phyloP scores from a whole-genome alignment of 30 jellyfish, hydroid and myxozoan genomes.

The Chrysaora quinquecirrha region DNA sequence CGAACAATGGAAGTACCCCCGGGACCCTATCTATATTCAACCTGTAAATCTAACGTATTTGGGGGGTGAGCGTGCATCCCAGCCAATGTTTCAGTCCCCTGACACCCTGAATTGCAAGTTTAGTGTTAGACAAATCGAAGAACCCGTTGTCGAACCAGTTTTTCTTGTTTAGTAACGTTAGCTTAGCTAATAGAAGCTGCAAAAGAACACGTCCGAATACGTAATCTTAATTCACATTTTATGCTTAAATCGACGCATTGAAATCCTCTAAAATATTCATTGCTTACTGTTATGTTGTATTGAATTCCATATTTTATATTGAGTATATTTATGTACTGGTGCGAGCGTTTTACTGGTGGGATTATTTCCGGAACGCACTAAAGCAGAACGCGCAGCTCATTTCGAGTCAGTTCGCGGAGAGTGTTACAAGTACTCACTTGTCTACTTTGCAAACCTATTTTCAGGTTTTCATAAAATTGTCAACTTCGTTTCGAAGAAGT shows the following conservation, averaged over 20 bases:
- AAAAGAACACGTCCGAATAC: neutral
- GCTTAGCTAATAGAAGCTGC: neutral
- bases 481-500: neutral
- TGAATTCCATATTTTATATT: neutral
- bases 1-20: too few species aligned
- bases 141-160: neutral
- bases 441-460: neutral
- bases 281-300: neutral
- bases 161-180: neutral
- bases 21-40: too few species aligned
- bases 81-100: too few species aligned
- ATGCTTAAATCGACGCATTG: slow-evolving; percentile 3
- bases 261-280: neutral
- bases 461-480: neutral
- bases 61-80: too few species aligned
- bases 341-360: slow-evolving; percentile 6
- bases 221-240: too few species aligned
- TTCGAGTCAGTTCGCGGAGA: slow-evolving; percentile 2
- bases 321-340: neutral
- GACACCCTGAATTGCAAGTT: too few species aligned
- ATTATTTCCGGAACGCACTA: neutral
- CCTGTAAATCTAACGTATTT: too few species aligned
- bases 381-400: neutral
- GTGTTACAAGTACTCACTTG: neutral
- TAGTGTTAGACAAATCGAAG: too few species aligned